Conservation (phyloP, 2,113 vertebrate species). For the Herpetotheres cachinnans region DNA sequence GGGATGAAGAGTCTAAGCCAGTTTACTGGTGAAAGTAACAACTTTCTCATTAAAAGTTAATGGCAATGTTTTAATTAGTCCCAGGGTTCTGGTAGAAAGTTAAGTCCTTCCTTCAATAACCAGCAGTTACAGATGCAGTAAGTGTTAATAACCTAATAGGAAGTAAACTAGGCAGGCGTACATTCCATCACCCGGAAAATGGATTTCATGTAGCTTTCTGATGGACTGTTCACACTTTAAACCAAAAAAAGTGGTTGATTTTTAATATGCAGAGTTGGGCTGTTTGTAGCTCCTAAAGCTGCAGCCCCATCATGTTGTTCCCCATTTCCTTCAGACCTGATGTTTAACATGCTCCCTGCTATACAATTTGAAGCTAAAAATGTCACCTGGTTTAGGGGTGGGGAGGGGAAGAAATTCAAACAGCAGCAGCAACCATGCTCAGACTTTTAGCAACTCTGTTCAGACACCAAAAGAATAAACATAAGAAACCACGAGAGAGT, state of each 20-base stretch:
- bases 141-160: constrained; percentile 19
- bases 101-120: not conserved
- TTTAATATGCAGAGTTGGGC: not conserved
- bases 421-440: not conserved
- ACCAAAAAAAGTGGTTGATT: not conserved
- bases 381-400: not conserved
- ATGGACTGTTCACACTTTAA: not conserved
- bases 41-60: constrained; percentile 1
- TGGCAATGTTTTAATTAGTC: constrained; percentile 16
- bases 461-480: not conserved
- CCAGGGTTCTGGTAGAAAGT: not conserved
- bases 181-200: not conserved
- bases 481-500: not conserved
- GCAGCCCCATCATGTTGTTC: not conserved
- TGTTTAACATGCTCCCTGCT: not conserved
- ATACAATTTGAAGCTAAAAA: not conserved
- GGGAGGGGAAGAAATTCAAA: not conserved
- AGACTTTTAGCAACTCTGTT: not conserved
- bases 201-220: not conserved
- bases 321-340: not conserved
- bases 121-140: not conserved
- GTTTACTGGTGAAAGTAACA: not conserved
- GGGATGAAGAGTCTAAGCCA: not conserved
- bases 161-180: not conserved
- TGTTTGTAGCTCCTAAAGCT: not conserved